Conservation (phyloP, 2,888 invertebrate genomes). For the Stomorhina lunata region DNA sequence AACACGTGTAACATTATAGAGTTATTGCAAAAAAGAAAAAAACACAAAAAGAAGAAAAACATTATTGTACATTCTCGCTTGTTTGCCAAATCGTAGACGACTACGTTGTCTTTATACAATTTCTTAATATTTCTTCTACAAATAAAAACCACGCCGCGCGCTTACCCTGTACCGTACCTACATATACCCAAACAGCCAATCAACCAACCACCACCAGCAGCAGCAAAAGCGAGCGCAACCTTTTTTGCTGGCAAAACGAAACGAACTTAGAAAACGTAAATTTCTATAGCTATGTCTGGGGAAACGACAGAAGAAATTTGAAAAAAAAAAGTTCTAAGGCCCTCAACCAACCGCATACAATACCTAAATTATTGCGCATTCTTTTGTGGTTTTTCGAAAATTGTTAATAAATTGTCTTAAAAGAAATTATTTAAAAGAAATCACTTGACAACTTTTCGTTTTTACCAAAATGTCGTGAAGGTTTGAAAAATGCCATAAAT, state of each 20-base stretch:
- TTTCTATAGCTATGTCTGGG: constrained; percentile 4
- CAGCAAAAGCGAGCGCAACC: too few species aligned
- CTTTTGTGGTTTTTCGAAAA: constrained; percentile 40
- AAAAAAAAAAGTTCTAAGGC: constrained; percentile 30
- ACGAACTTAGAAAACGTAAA: constrained; percentile 23
- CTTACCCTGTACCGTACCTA: constrained; percentile 40
- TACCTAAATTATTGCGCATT: constrained; percentile 44
- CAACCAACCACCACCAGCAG: too few species aligned
- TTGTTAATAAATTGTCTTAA: constrained; percentile 20
- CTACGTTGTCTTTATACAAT: constrained; percentile 37
- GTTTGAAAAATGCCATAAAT: not conserved
- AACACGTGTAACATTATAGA: constrained; percentile 61
- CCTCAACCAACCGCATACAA: constrained; percentile 31
- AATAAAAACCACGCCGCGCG: too few species aligned
- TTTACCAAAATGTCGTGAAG: not conserved
- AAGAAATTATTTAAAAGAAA: constrained; percentile 4
- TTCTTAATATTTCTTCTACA: constrained; percentile 34
- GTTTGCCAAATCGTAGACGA: constrained; percentile 48
- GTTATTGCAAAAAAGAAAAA: constrained; percentile 33
- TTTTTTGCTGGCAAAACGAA: too few species aligned
- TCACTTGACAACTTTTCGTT: constrained; percentile 20
- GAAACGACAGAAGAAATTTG: too few species aligned
- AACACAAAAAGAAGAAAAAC: too few species aligned
- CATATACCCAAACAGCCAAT: not conserved
- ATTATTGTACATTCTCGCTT: constrained; percentile 41